phyloP scores from a whole-genome alignment of 2,888 invertebrate species.

The Idaea dimidiata region DNA sequence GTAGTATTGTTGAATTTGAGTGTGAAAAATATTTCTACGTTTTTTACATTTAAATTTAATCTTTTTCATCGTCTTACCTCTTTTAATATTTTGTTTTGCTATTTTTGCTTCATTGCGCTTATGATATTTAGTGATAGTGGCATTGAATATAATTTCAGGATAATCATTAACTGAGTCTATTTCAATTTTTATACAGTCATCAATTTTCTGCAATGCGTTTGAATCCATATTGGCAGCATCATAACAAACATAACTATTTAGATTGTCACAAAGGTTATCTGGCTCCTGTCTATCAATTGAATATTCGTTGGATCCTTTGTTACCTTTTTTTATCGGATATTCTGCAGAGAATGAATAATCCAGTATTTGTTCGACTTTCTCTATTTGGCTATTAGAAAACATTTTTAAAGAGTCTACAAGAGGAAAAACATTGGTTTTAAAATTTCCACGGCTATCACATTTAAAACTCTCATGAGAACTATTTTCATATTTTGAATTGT shows the following conservation, averaged over 20 bases:
- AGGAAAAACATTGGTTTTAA: neutral
- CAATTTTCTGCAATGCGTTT: neutral
- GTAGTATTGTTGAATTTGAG: constrained; percentile 36
- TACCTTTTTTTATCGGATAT: constrained; percentile 17
- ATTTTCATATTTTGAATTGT: constrained; percentile 28
- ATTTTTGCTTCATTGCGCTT: constrained; percentile 23
- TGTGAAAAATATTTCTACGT: constrained; percentile 24
- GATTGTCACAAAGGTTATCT: neutral
- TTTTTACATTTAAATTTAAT: constrained; percentile 42
- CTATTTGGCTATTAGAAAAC: constrained; percentile 24
- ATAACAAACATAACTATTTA: neutral
- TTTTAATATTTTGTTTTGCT: constrained; percentile 30
- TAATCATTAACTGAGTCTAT: constrained; percentile 3
- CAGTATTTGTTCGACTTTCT: constrained; percentile 17
- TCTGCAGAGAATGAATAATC: constrained; percentile 18
- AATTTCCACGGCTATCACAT: neutral
- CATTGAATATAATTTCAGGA: constrained; percentile 31
- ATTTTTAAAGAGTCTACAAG: constrained; percentile 28
- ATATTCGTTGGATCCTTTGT: neutral
- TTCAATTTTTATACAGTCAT: neutral
- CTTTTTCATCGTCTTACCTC: constrained; percentile 36
- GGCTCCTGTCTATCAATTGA: neutral
- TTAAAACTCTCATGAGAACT: neutral
- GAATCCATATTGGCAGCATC: neutral
- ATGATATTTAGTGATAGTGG: constrained; percentile 26